Evolutionary conservation across 2,888 invertebrate species (phyloP).

Genomic region (Leistus spinibarbis): DNA sequence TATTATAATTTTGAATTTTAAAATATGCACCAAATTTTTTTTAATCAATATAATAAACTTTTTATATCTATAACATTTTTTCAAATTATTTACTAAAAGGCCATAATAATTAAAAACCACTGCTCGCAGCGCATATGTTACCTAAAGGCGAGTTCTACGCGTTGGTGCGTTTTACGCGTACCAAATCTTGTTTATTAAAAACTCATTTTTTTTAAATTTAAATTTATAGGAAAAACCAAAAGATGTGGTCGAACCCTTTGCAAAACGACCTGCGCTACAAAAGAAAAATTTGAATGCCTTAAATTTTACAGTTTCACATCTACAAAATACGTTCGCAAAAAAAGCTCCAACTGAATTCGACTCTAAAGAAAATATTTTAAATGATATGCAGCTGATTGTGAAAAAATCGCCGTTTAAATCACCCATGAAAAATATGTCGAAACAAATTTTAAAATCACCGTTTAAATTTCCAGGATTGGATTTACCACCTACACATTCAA

Average conservation of each 20-base stretch:
- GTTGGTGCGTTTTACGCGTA: too few relatives aligned
- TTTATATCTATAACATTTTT: not conserved
- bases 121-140: too few relatives aligned
- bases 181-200: not conserved
- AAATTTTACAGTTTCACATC: slow-evolving; percentile 23
- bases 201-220: not conserved
- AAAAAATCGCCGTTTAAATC: slow-evolving; percentile 49
- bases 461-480: slow-evolving; percentile 35
- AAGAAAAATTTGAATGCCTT: slow-evolving; percentile 24
- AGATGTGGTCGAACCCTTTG: slow-evolving; percentile 11
- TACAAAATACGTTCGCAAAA: slow-evolving; percentile 22
- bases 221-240: not conserved
- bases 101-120: too few relatives aligned
- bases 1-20: too few relatives aligned
- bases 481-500: slow-evolving; percentile 34
- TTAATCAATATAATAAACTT: too few relatives aligned
- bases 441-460: slow-evolving; percentile 46
- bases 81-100: not conserved
- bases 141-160: too few relatives aligned
- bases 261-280: slow-evolving; percentile 30
- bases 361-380: slow-evolving; percentile 23
- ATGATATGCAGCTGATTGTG: not conserved
- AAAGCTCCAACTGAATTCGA: not conserved
- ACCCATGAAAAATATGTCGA: slow-evolving; percentile 55
- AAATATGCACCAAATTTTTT: too few relatives aligned